These are phyloP conservation scores for Kradibia gibbosae DNA, from an alignment of 1,140 invertebrate species.

Conservation along the genomic window DNA sequence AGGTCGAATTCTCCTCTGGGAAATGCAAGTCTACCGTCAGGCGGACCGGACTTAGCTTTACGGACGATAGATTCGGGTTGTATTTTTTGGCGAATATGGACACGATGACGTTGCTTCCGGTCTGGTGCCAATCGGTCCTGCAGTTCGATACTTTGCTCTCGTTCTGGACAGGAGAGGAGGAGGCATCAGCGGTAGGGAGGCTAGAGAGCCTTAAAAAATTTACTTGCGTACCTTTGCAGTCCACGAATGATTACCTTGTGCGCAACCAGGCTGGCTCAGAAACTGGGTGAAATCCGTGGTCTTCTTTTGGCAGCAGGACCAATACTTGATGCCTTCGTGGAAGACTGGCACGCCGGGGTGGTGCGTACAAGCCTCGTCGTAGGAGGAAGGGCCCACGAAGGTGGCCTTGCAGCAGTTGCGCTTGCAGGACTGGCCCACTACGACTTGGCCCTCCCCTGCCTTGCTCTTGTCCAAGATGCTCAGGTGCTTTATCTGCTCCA, in stretches of 20 bases:
- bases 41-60: conserved; percentile 90
- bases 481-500: conserved; percentile 73
- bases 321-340: conserved; percentile 98
- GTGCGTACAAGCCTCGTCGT: conserved; percentile 81
- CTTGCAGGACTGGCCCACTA: conserved; percentile 89
- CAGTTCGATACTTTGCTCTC: conserved; percentile 76
- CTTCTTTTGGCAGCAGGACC: conserved; percentile 95
- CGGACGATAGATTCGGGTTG: conserved; percentile 80
- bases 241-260: conserved; percentile 89
- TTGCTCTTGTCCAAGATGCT: conserved; percentile 53
- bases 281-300: conserved; percentile 96
- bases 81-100: conserved; percentile 94
- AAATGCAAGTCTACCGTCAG: conserved; percentile 86
- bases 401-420: conserved; percentile 86
- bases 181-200: no score
- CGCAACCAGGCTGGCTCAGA: conserved; percentile 90
- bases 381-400: conserved; percentile 80
- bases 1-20: conserved; percentile 83
- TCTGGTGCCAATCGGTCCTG: conserved; percentile 95
- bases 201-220: no score
- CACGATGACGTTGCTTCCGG: conserved; percentile 84
- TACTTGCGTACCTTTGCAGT: conserved; percentile 77
- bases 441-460: conserved; percentile 63
- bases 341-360: conserved; percentile 95
- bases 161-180: conserved; percentile 70